Evolutionary conservation across 2,797 vertebrate species (phyloP).

Genomic region (Neopelma chrysocephalum): DNA sequence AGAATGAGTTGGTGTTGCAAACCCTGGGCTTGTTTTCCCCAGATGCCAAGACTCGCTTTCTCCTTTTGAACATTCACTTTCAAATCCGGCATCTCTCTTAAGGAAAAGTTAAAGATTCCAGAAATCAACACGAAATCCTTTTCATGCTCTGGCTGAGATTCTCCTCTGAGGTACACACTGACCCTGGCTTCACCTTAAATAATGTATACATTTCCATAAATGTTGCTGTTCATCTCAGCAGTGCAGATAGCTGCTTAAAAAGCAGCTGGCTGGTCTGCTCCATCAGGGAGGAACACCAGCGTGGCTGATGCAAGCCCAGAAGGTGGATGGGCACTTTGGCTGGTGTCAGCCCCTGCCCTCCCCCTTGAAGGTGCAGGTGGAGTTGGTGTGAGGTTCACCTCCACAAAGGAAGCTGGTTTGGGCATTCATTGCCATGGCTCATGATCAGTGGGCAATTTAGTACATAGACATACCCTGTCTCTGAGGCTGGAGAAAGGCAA

Average conservation of each 20-base stretch:
- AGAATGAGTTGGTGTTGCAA: not conserved
- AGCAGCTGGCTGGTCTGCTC: not conserved
- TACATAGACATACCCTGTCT: not conserved
- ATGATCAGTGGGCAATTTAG: accelerated
- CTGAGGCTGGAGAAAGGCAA: not conserved
- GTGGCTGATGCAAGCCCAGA: not conserved
- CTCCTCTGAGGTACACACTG: not conserved
- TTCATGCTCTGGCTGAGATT: constrained; percentile 6
- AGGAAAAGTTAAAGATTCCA: not conserved
- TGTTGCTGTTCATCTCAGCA: not conserved
- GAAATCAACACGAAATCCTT: not conserved
- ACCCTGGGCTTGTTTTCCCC: not conserved
- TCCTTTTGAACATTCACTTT: not conserved
- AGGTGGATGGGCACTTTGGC: accelerated
- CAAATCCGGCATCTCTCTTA: not conserved
- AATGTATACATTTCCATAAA: constrained; percentile 4
- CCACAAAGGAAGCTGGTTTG: not conserved
- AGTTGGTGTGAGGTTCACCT: not conserved
- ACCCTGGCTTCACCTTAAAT: constrained; percentile 35
- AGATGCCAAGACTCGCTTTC: not conserved
- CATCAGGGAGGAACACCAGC: not conserved
- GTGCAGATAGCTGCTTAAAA: not conserved
- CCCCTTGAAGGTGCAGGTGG: not conserved
- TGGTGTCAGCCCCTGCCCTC: not conserved
- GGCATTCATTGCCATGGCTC: not conserved